Percentiles rank a stretch among this genome's conserved stretches.
phyloP scores from a whole-genome alignment of 2,113 vertebrate genomes.

The Apteryx mantelli region DNA sequence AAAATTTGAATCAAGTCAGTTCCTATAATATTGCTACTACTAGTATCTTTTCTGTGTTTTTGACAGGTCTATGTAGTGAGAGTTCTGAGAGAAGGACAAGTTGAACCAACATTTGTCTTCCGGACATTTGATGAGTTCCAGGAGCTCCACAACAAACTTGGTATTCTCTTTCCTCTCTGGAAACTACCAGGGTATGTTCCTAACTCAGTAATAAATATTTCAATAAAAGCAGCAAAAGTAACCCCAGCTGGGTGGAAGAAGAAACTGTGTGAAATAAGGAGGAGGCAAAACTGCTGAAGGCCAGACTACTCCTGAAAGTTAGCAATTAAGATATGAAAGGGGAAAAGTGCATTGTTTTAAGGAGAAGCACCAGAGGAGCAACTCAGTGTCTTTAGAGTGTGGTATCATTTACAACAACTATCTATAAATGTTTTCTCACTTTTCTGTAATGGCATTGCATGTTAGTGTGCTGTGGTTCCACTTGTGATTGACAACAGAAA shows the following conservation, averaged over 20 bases:
- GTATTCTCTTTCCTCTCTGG: constrained; percentile 95
- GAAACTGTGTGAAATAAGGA: not conserved
- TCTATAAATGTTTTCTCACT: not conserved
- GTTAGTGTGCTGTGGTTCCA: not conserved
- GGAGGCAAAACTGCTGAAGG: not conserved
- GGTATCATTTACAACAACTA: accelerated
- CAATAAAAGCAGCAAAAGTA: not conserved
- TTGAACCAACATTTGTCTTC: constrained; percentile 92
- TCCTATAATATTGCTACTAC: not conserved
- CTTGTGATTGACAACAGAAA: not conserved
- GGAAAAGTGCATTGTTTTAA: not conserved
- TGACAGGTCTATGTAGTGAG: constrained; percentile 92
- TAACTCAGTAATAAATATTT: not conserved
- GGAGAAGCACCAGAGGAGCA: not conserved
- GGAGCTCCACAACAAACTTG: constrained; percentile 97
- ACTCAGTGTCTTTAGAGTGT: not conserved
- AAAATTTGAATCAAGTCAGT: not conserved
- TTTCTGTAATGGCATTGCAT: not conserved
- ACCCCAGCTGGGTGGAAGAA: not conserved
- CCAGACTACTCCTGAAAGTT: not conserved
- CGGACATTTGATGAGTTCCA: constrained; percentile 99
- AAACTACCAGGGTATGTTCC: constrained; percentile 91
- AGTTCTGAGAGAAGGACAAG: constrained; percentile 90
- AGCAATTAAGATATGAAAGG: not conserved
- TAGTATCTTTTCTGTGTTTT: constrained; percentile 13